These are phyloP conservation scores for Ochotona curzoniae DNA, from an alignment of 2,113 vertebrate species.

Conservation along the genomic window DNA sequence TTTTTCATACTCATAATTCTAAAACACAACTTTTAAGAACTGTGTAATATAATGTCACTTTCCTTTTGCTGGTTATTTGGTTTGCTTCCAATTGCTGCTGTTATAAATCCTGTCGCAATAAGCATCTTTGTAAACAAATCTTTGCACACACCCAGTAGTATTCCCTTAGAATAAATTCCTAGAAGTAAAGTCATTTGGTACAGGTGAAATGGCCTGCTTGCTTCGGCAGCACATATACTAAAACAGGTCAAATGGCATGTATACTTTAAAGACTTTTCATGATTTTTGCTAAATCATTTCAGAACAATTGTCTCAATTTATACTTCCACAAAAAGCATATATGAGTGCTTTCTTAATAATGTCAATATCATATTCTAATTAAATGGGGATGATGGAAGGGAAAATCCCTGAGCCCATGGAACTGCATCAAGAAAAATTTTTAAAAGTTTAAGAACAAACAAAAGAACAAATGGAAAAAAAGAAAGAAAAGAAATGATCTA, in stretches of 20 bases:
- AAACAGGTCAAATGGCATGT: not conserved
- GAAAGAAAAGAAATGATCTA: too few species aligned
- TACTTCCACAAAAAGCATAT: not conserved
- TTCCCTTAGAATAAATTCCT: constrained; percentile 55
- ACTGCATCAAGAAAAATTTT: too few species aligned
- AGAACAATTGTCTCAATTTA: constrained; percentile 26
- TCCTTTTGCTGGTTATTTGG: constrained; percentile 17
- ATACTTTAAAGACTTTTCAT: constrained; percentile 51
- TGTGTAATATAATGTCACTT: not conserved
- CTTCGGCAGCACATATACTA: too few species aligned
- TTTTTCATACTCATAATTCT: constrained; percentile 34
- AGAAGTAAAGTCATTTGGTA: not conserved
- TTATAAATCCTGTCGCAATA: constrained; percentile 15
- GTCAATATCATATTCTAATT: constrained; percentile 35
- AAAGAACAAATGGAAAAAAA: too few species aligned
- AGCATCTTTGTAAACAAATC: constrained; percentile 44
- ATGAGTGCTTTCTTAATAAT: not conserved
- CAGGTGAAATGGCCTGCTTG: constrained; percentile 26
- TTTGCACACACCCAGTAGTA: not conserved
- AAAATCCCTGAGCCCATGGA: too few species aligned
- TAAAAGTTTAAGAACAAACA: too few species aligned
- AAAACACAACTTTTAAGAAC: not conserved
- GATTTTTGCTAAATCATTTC: constrained; percentile 57
- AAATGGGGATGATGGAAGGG: too few species aligned
- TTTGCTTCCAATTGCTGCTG: not conserved